These are phyloP conservation scores for Mus pahari DNA, from an alignment of 2,113 vertebrate species.

Conservation along the genomic window DNA sequence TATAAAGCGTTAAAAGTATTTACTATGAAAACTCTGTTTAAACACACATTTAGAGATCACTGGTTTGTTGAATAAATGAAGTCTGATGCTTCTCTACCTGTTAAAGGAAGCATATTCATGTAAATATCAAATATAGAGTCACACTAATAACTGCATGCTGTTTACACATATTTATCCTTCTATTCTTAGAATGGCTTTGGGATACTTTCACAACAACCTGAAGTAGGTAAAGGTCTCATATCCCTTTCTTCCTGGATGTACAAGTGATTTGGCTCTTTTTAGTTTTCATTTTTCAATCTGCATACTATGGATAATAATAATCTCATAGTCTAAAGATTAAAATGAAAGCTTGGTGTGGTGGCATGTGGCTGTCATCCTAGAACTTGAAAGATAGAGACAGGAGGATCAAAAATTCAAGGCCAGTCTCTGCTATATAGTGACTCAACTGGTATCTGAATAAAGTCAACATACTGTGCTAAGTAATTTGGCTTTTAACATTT, in stretches of 20 bases:
- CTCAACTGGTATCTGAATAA: conserved; percentile 28
- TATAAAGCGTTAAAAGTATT: not conserved
- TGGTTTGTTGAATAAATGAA: conserved; percentile 18
- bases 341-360: not conserved
- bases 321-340: conserved; percentile 4
- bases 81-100: not conserved
- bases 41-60: conserved; percentile 3
- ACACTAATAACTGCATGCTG: not conserved
- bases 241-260: not conserved
- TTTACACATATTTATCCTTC: conserved; percentile 21
- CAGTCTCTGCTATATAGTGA: not conserved
- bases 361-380: not conserved
- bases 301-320: not conserved
- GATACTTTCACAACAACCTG: not conserved
- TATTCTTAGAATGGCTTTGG: not conserved
- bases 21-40: not conserved
- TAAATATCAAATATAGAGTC: not conserved
- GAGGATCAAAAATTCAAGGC: not conserved
- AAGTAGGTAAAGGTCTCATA: not conserved
- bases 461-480: not conserved
- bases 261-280: conserved; percentile 45
- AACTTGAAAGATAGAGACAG: not conserved
- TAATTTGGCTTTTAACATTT: conserved; percentile 17
- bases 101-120: not conserved
- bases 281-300: not conserved